Evolutionary conservation across 2,113 vertebrate genomes (phyloP), one percentile per base, ranked within the genome.

Genomic region (Colossoma macropomum): DNA sequence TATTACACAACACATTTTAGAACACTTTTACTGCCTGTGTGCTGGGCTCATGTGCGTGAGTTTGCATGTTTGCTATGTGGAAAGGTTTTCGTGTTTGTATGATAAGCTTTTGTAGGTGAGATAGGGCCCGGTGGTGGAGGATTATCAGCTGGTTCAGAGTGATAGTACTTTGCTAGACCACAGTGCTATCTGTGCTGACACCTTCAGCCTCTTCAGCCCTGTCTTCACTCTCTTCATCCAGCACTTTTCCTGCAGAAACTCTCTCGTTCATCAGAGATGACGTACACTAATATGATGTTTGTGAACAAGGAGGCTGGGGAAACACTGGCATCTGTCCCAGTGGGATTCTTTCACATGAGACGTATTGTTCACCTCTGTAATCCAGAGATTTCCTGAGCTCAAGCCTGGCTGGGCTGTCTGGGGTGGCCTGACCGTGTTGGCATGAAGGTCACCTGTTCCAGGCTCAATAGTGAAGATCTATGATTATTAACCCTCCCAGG

Each of bases 351-450:
- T 69, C 56, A 7, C n/a, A 25, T 77, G n/a, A 27, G 54, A 32
- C 5, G 41, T 75, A 56, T n/a, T 72, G 45, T 66, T 59, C 68
- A 68, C 60, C 48, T 56, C 77, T 75, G 27, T 56, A 69, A 45
- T 68, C 56, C 68, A 25, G 32, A 75, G 48, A 80, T 69, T 84
- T 80, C 72, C 83, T 76, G 77, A 75, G 77, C 54, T 80, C 77
- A 80, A 52, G 56, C 27, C 38, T 80, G n/a, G 50, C 23, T 27
- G 9, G 54, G 66, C n/a, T 66, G 60, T 8, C 32, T 62, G 5
- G 11, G 28, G 32, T 8, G 13, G 30, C n/a, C 48, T 27, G 30
- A 38, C 7, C 25, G 54, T 60, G 62, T 4, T 12, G 9, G 9
- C 23, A 28, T 15, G 25, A 28, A 66, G 63, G 13, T 27, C n/a